Percentiles rank a stretch among this genome's conserved stretches.
phyloP scores from a whole-genome alignment of 2,888 invertebrate genomes.

The Onchidella celtica region DNA sequence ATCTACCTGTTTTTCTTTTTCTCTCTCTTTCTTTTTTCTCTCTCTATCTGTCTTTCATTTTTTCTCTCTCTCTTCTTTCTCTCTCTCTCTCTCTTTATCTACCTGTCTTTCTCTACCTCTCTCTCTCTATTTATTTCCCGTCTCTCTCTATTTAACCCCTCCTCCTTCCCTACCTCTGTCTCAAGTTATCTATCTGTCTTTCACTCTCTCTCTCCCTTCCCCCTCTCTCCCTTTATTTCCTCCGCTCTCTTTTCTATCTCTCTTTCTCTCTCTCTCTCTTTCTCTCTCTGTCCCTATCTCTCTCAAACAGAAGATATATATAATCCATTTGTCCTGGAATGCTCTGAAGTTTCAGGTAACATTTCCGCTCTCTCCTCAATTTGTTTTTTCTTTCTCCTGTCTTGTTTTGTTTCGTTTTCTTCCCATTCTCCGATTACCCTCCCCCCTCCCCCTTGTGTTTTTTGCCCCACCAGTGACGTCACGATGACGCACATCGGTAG shows the following conservation, averaged over 20 bases:
- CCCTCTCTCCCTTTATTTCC: neutral
- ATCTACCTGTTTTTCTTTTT: neutral
- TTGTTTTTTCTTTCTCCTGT: neutral
- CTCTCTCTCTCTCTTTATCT: neutral
- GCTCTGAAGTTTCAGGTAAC: no score
- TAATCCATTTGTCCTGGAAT: no score
- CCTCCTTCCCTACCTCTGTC: neutral
- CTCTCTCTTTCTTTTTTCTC: neutral
- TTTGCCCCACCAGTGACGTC: neutral
- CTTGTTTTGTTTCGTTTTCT: neutral
- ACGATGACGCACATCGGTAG: no score
- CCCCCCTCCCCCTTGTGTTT: neutral
- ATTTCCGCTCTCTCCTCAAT: neutral
- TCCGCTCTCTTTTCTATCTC: neutral
- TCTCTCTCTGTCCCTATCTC: neutral
- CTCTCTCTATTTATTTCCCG: neutral
- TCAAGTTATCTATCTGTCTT: neutral
- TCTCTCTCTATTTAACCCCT: neutral
- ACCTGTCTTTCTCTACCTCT: neutral
- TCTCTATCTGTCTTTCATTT: neutral
- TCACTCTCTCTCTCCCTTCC: neutral
- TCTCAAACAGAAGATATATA: no score
- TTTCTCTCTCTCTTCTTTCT: neutral
- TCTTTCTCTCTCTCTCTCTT: neutral
- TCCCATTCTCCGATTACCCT: neutral